Conservation (phyloP, 2,888 invertebrate genomes). For the Parascotia fuliginaria region DNA sequence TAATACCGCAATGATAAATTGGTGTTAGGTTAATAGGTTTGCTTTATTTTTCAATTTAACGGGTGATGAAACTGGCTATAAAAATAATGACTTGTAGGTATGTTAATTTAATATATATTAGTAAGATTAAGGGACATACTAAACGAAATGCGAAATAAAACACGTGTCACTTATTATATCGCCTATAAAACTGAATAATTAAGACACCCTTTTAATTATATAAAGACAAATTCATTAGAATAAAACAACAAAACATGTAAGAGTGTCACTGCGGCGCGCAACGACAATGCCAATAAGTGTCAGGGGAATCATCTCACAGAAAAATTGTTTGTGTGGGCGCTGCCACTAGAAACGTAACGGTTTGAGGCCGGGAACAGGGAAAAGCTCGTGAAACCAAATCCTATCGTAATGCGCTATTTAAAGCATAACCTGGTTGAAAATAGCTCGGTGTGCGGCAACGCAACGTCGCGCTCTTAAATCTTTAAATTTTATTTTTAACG, state of each 20-base stretch:
- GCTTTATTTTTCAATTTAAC: too few relatives aligned
- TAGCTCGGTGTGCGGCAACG: conserved; percentile 82
- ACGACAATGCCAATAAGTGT: conserved; percentile 61
- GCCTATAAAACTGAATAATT: too few relatives aligned
- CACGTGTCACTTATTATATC: neutral
- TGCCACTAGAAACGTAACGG: conserved; percentile 66
- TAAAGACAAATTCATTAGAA: conserved; percentile 38
- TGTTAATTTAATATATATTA: neutral
- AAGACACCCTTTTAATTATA: too few relatives aligned
- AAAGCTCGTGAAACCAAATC: conserved; percentile 85
- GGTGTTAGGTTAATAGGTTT: too few relatives aligned
- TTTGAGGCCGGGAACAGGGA: conserved; percentile 76
- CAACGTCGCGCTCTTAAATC: conserved; percentile 82
- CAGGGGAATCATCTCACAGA: conserved; percentile 63
- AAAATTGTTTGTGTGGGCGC: conserved; percentile 75
- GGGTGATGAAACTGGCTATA: too few relatives aligned
- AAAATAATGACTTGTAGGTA: too few relatives aligned
- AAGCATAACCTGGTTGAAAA: conserved; percentile 85
- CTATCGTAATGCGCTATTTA: conserved; percentile 85
- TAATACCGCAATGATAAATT: conserved; percentile 32
- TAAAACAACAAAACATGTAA: conserved; percentile 41
- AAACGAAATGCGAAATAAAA: neutral
- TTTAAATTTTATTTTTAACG: conserved; percentile 81
- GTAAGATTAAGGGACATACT: neutral
- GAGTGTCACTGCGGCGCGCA: conserved; percentile 39